Conservation (phyloP, 2,888 invertebrate genomes). For the Cerceris ruficornis region DNA sequence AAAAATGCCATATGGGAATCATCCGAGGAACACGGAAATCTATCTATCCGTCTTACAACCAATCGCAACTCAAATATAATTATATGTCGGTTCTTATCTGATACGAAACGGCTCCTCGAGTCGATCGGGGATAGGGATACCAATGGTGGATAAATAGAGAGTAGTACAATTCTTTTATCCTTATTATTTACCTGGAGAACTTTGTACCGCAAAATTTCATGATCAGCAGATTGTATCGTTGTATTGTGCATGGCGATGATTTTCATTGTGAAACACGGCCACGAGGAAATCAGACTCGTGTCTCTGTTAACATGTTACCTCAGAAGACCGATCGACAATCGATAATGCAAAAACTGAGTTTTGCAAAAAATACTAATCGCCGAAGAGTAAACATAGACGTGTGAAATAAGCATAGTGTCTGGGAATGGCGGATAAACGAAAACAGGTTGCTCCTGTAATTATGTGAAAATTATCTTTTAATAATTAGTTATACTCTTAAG, state of each 20-base stretch:
- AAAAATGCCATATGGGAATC: slow-evolving; percentile 41
- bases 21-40: slow-evolving; percentile 48
- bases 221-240: neutral
- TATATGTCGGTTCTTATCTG: slow-evolving; percentile 49
- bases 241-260: neutral
- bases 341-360: too few species aligned
- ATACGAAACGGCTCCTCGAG: slow-evolving; percentile 27
- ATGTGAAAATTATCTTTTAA: too few species aligned
- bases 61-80: slow-evolving; percentile 54
- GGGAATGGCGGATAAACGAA: too few species aligned
- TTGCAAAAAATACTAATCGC: too few species aligned
- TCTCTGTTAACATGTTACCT: too few species aligned
- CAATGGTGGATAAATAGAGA: slow-evolving; percentile 11
- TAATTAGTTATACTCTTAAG: too few species aligned
- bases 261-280: neutral
- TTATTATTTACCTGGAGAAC: neutral
- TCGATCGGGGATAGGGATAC: slow-evolving; percentile 5
- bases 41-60: slow-evolving; percentile 49
- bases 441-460: too few species aligned
- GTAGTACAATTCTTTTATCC: slow-evolving; percentile 2
- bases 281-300: too few species aligned
- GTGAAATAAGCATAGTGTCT: too few species aligned
- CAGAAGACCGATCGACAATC: too few species aligned
- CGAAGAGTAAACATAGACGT: too few species aligned
- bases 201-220: neutral